Evolutionary conservation across 2,888 invertebrate species (phyloP).

Genomic region (Taenaris catops): DNA sequence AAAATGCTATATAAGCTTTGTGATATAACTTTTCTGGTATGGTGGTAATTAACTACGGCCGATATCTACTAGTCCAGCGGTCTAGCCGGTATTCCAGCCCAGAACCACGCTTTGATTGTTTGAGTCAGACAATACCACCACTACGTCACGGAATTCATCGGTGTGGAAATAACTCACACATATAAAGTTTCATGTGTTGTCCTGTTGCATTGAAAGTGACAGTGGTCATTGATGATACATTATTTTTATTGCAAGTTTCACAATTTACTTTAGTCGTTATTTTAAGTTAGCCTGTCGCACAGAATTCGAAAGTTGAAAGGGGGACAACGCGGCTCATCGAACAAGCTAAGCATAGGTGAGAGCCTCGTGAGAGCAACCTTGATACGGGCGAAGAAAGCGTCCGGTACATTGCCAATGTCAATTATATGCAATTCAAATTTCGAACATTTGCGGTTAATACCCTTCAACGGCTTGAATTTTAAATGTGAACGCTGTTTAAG

Average conservation of each 20-base stretch:
- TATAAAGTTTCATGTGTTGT: too few relatives aligned
- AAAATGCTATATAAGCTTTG: too few relatives aligned
- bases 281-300: conserved; percentile 16
- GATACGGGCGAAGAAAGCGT: conserved; percentile 65
- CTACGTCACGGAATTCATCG: too few relatives aligned
- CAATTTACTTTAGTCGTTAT: conserved; percentile 10
- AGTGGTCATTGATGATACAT: conserved; percentile 5
- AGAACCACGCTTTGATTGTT: too few relatives aligned
- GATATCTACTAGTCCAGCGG: too few relatives aligned
- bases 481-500: neutral
- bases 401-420: conserved; percentile 50
- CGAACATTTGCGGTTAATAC: conserved; percentile 31
- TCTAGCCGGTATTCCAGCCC: too few relatives aligned
- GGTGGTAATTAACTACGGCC: too few relatives aligned
- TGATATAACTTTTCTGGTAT: too few relatives aligned
- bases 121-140: too few relatives aligned
- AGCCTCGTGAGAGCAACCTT: conserved; percentile 49
- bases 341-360: conserved; percentile 42
- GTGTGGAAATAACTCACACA: too few relatives aligned
- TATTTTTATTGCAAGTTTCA: conserved; percentile 13
- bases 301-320: conserved; percentile 44
- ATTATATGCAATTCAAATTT: conserved; percentile 43
- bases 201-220: conserved; percentile 11
- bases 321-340: conserved; percentile 39
- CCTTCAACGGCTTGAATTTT: too few relatives aligned